Evolutionary conservation across 2,113 vertebrate genomes (phyloP), one percentile per base, ranked within the genome.

Genomic region (Tachysurus vachellii): DNA sequence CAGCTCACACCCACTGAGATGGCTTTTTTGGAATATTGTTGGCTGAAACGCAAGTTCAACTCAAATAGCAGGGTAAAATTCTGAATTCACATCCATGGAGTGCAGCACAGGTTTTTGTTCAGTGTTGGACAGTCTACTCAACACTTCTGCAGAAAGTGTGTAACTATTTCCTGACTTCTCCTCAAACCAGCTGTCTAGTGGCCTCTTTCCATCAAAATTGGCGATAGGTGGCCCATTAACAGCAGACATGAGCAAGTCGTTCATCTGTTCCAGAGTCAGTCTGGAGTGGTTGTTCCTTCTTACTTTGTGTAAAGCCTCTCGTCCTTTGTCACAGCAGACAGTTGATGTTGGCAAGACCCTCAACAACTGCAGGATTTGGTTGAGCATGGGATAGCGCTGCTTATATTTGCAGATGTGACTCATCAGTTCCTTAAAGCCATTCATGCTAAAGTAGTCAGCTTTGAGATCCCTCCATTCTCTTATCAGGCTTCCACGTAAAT

Each of bases 171-270:
- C 97, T 0, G 97, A 99, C 92, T 98, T 99, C 93, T 99, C 98
- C 92, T 99, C 97, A 0, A 99, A 99, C 98, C 98, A 99, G 92
- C 97, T 97, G 92, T 99, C 98, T 88, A 99, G 87, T 0, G 98
- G 96, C 85, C 97, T 92, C 93, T 99, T 99, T 89, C 96, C 97
- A 13, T 99, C 98, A 0, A 99, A 99, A 94, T 87, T 96, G 36
- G 94, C 91, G 4, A 99, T 97, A 76, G 97, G 95, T 0, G 97
- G 97, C 21, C 98, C 98, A 0, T 99, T 99, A 0, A 99, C 95
- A 0, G 97, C 96, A 75, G 98, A 94, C 0, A 94, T 97, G 93
- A 99, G 89, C 85, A 98, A 95, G 92, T 99, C 97, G 3, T 97
- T 99, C 91, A 97, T 96, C 90, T 98, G 97, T 86, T 99, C 97